Conservation (phyloP, 37 sponge, comb jelly and placozoan species). For the Dysidea cf. avara region DNA sequence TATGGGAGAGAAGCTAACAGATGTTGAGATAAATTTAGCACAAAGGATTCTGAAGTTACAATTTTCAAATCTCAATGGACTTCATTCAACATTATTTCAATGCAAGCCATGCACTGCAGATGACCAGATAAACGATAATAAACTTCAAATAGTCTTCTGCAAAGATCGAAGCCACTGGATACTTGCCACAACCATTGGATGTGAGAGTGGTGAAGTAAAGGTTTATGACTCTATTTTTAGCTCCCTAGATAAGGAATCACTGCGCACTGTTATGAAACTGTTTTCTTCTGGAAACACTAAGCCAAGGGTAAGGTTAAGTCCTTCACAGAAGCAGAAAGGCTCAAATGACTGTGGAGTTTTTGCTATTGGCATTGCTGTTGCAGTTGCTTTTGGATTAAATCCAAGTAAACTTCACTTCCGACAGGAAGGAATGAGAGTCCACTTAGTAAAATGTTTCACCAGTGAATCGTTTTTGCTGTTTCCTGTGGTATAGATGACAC, state of each 20-base stretch:
- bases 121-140: no score
- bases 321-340: constrained; percentile 45
- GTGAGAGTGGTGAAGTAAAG: constrained; percentile 20
- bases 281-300: constrained; percentile 2
- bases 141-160: constrained; percentile 24
- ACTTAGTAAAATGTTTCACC: constrained; percentile 26
- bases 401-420: background rate
- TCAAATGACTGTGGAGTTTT: constrained; percentile 47
- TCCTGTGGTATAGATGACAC: no score
- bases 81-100: constrained; percentile 15
- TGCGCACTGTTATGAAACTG: constrained; percentile 4
- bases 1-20: background rate
- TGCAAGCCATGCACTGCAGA: no score
- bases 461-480: background rate
- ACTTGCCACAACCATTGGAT: constrained; percentile 13
- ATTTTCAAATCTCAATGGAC: constrained; percentile 13
- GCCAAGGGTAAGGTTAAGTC: no score
- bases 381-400: constrained; percentile 20
- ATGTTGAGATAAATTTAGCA: constrained; percentile 28
- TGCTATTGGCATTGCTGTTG: constrained; percentile 45
- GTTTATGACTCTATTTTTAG: constrained; percentile 51
- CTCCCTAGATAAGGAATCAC: constrained; percentile 5
- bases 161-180: constrained; percentile 46
- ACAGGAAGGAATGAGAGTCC: constrained; percentile 39
- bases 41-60: constrained; percentile 22